A percentile compares a stretch with the other conserved stretches of the same genome.
Evolutionary conservation across 2,888 invertebrate species (phyloP).

Genomic region (Tineola bisselliella): DNA sequence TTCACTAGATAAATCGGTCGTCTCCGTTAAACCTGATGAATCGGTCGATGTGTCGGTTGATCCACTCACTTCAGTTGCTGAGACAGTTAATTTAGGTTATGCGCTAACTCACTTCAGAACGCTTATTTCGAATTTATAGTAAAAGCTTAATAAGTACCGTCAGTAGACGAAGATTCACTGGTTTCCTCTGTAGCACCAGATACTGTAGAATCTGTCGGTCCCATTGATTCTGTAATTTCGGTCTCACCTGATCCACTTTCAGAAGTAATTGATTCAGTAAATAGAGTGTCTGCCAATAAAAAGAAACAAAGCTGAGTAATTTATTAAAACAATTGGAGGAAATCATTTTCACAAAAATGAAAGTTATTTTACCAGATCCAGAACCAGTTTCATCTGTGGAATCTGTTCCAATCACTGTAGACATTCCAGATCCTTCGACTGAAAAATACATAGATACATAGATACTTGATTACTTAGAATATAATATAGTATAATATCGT

Average conservation of each 20-base stretch:
- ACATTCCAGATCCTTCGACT: slow-evolving; percentile 19
- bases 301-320: not conserved
- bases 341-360: too few relatives aligned
- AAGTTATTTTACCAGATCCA: slow-evolving; percentile 24
- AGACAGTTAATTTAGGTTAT: too few relatives aligned
- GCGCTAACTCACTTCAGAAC: too few relatives aligned
- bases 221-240: not conserved
- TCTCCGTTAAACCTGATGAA: slow-evolving; percentile 14
- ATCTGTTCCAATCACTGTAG: slow-evolving; percentile 25
- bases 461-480: not conserved
- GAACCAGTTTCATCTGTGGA: slow-evolving; percentile 24
- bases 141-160: too few relatives aligned
- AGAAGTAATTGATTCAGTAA: slow-evolving; percentile 17
- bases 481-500: slow-evolving; percentile 12
- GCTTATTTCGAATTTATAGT: too few relatives aligned
- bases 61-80: not conserved
- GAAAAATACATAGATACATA: not conserved
- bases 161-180: slow-evolving; percentile 2
- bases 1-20: slow-evolving; percentile 18
- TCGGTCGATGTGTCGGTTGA: slow-evolving; percentile 11
- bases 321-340: too few relatives aligned
- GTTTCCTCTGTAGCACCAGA: slow-evolving; percentile 15
- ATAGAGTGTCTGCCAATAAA: slow-evolving; percentile 2
- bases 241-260: slow-evolving; percentile 4
- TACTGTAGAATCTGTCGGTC: slow-evolving; percentile 16